Evolutionary conservation across 2,797 vertebrate species (phyloP), one percentile per base, ranked within the genome.

Genomic region (Pipistrellus pygmaeus): DNA sequence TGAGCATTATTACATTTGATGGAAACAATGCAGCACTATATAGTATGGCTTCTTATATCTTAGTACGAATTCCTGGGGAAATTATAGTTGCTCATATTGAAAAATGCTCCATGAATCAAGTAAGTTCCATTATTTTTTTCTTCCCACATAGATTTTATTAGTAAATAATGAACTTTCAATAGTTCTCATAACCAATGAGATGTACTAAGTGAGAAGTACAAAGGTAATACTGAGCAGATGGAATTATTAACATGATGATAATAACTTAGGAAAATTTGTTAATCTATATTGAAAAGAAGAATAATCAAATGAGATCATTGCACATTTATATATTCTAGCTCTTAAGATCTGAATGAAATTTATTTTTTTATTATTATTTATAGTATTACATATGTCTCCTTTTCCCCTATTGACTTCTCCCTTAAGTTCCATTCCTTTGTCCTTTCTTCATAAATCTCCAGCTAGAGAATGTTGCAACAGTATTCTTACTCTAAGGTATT

Each of bases 11-110:
- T 94, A 99, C 99, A 0, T 99, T 99, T 89, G 99, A 99, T 96
- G 99, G 99, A 94, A 99, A 99, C 97, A 99, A 99, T 23, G 99
- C 99, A 85, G 99, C 99, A 21, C 97, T 99, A 69, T 99, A 99
- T 91, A 99, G 99, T 90, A 99, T 98, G 73, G 99, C 99, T 96
- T 99, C 99, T 84, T 99, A 99, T 92, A 98, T 99, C 96, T 98
- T 99, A 98, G 99, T 99, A 48, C 98, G 98, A 96, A 98, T 99
- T 97, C 99, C 99, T 35, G 98, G 97, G 97, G 99, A 99, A 98
- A 98, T 98, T 75, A 99, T 99, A 96, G 98, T 99, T 95, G 99
- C 99, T 90, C 99, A 99, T 44, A 99, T 99, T 96, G 99, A 99
- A 97, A 99, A 99, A 98, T 99, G 99, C 96, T 99, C 99, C 12